Percentiles rank a stretch among this genome's conserved stretches.
phyloP scores from a whole-genome alignment of 1,140 invertebrate species.

The Micrasema longulum region DNA sequence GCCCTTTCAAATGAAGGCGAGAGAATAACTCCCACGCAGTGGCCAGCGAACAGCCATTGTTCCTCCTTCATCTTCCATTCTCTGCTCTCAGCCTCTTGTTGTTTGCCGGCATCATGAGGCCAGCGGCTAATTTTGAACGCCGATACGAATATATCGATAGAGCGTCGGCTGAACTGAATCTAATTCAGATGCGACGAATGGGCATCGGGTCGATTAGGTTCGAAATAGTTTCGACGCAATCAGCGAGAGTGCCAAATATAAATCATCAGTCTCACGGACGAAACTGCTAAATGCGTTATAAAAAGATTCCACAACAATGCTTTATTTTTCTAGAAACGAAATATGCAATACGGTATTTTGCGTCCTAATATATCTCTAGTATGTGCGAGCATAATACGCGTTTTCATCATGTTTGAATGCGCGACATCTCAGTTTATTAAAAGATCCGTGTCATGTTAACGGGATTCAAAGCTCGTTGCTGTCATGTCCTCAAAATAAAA shows the following conservation, averaged over 20 bases:
- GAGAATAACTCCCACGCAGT: background rate
- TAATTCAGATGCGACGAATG: slow-evolving; percentile 24
- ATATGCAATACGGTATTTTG: no score
- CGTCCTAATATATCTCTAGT: no score
- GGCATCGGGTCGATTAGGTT: slow-evolving; percentile 17
- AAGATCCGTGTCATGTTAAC: no score
- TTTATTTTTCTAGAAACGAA: no score
- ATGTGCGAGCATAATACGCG: no score
- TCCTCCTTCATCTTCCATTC: slow-evolving; percentile 8
- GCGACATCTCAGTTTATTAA: no score
- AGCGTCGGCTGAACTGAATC: slow-evolving; percentile 9
- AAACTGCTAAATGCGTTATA: no score
- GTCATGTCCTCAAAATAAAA: slow-evolving; percentile 4
- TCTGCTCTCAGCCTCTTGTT: background rate
- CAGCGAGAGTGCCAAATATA: slow-evolving; percentile 28
- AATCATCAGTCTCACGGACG: background rate
- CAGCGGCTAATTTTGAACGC: slow-evolving; percentile 11
- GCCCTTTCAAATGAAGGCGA: no score
- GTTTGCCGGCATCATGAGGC: slow-evolving; percentile 10
- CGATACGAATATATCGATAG: slow-evolving; percentile 23
- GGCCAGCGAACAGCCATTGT: slow-evolving; percentile 3
- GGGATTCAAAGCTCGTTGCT: background rate
- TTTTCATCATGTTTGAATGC: no score
- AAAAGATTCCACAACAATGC: no score
- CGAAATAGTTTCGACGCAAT: slow-evolving; percentile 35